Base-by-base conservation (phyloP, 2,797 vertebrate species). In the Emys orbicularis region DNA sequence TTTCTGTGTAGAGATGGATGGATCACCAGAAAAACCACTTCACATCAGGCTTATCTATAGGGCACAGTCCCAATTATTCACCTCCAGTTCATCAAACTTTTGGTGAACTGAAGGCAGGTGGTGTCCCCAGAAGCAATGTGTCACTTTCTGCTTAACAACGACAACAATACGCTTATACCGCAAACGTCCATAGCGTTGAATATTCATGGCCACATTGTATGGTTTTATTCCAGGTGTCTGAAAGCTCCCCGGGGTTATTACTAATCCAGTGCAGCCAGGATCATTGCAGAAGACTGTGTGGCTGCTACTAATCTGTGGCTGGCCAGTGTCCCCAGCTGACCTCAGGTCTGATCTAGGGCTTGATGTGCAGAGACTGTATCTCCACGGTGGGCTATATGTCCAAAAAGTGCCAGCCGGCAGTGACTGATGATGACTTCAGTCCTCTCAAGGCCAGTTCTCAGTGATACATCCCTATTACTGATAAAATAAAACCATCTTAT, bases 41-140 rank as follows among this genome's bases (percentile, higher is more conserved):
- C 79, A 9, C 15, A 81, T 61, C 4, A 61, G 89, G 41, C 1
- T 0, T 77, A 5, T 76, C 7, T 21, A 81, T 87, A 7, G 83
- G 56, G 34, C 79, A 47, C 1, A 2, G 2, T 77, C 88, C 5
- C n/a, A 87, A 37, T 34, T 83, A 10, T 23, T 16, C 52, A 1
- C 29, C 90, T 92, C 19, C 37, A 89, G 29, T 83, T 95, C 85
- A 61, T 93, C 61, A 10, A 44, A 23, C 92, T 88, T 77, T 96
- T 57, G 61, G 2, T 79, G 47, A 79, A 16, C 1, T 79, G 31
- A 89, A 41, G 31, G 88, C 53, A 86, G 13, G 29, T 83, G 16
- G 79, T 83, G 25, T 86, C 49, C 76, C 47, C 4, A 81, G 84
- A 82, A 87, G 68, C 74, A 59, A 84, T 82, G 18, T 44, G 21